These are phyloP conservation scores for Drosophila mulleri DNA, from an alignment of 2,888 invertebrate genomes.

Conservation along the genomic window DNA sequence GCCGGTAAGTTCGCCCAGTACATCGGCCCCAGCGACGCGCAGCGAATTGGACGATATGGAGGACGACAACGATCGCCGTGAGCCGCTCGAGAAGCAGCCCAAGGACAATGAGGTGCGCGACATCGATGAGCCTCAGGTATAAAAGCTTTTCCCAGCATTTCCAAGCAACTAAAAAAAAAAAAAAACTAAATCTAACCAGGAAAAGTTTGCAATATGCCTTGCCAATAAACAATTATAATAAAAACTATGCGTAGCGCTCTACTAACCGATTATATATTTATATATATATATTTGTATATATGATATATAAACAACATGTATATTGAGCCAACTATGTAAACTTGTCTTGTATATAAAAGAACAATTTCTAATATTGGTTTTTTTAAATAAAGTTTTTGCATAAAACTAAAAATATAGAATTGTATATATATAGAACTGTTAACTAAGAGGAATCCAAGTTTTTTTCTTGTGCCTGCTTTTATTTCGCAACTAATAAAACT, in stretches of 20 bases:
- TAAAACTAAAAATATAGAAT: conserved; percentile 42
- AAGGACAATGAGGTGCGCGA: conserved; percentile 82
- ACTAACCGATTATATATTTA: conserved; percentile 56
- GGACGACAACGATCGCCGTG: conserved; percentile 72
- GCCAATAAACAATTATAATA: conserved; percentile 34
- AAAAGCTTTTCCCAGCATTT: conserved; percentile 54
- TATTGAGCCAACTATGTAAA: conserved; percentile 52
- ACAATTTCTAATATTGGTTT: conserved; percentile 56
- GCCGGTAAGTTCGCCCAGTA: conserved; percentile 40
- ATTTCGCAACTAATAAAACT: conserved; percentile 43
- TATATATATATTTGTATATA: conserved; percentile 14
- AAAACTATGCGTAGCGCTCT: conserved; percentile 40
- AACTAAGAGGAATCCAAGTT: background rate
- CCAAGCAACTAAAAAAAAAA: conserved; percentile 53
- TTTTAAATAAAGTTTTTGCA: conserved; percentile 71
- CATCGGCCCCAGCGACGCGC: conserved; percentile 50
- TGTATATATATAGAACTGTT: conserved; percentile 50
- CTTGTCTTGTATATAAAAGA: conserved; percentile 59
- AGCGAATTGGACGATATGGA: conserved; percentile 64
- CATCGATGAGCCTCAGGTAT: conserved; percentile 84
- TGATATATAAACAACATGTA: conserved; percentile 45
- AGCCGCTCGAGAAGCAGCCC: conserved; percentile 72
- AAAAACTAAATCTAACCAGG: conserved; percentile 35
- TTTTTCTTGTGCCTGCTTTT: conserved; percentile 46
- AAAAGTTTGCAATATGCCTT: conserved; percentile 55